phyloP scores from a whole-genome alignment of 2,113 vertebrate genomes.

The Dolichallabes microphthalmus region DNA sequence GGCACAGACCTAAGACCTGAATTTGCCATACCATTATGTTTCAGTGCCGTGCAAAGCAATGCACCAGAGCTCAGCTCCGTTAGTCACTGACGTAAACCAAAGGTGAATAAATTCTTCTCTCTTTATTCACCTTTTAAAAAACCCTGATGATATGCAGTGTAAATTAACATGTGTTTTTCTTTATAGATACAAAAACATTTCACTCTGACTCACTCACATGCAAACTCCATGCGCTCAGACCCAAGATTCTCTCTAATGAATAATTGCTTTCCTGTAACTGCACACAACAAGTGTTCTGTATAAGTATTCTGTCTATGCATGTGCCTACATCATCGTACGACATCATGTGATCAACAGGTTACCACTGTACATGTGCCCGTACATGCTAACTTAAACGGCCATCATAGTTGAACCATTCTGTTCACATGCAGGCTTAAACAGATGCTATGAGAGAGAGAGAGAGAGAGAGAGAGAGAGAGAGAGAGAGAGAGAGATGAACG shows the following conservation, averaged over 20 bases:
- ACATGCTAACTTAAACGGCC: neutral
- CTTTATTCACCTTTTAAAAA: too few relatives aligned
- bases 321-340: neutral
- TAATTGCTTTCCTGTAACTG: neutral
- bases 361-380: constrained; percentile 8
- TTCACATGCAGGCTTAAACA: constrained; percentile 12
- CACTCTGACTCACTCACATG: neutral
- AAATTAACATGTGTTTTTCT: neutral
- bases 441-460: constrained; percentile 7
- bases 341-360: neutral
- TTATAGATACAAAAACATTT: neutral
- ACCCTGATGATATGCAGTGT: neutral
- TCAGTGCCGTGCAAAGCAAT: neutral
- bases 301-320: neutral
- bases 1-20: neutral
- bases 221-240: too few relatives aligned
- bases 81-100: neutral
- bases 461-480: neutral
- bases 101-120: neutral
- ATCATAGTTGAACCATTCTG: constrained; percentile 14
- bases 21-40: neutral
- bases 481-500: neutral
- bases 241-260: neutral
- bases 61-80: neutral
- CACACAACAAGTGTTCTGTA: neutral